Evolutionary conservation across 2,113 vertebrate species (phyloP).

Genomic region (Brachirus orientalis): DNA sequence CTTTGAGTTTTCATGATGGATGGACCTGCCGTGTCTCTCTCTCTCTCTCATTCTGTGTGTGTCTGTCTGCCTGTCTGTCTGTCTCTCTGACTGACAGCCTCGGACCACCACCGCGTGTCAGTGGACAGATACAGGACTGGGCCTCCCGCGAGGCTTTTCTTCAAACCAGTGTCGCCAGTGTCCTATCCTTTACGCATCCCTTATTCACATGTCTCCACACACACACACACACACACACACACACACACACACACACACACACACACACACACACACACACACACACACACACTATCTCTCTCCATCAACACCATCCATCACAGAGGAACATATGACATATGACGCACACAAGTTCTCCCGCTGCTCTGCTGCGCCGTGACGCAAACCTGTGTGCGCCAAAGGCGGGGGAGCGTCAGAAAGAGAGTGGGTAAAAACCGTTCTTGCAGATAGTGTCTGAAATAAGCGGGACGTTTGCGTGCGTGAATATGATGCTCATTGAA

Average conservation of each 20-base stretch:
- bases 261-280: no score
- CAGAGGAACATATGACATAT: no score
- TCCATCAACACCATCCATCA: conserved; percentile 40
- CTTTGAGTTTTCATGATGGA: conserved; percentile 54
- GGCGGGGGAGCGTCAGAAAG: no score
- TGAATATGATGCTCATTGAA: no score
- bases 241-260: background rate
- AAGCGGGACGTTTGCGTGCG: no score
- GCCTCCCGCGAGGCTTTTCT: conserved; percentile 72
- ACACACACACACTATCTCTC: conserved; percentile 26
- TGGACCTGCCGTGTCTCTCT: conserved; percentile 32
- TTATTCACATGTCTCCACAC: conserved; percentile 35
- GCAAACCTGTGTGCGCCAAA: no score
- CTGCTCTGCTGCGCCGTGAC: no score
- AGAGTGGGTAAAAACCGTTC: no score
- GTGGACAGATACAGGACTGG: conserved; percentile 55
- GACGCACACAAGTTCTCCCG: no score
- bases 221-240: conserved; percentile 7
- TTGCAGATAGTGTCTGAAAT: no score
- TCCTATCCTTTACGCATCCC: conserved; percentile 62
- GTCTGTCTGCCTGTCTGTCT: background rate
- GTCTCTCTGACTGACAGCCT: conserved; percentile 58
- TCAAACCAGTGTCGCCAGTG: conserved; percentile 35
- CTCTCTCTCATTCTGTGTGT: no score
- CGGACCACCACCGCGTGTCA: conserved; percentile 60